phyloP scores from a whole-genome alignment of 1,140 invertebrate species.

The Sycophaga agraensis region DNA sequence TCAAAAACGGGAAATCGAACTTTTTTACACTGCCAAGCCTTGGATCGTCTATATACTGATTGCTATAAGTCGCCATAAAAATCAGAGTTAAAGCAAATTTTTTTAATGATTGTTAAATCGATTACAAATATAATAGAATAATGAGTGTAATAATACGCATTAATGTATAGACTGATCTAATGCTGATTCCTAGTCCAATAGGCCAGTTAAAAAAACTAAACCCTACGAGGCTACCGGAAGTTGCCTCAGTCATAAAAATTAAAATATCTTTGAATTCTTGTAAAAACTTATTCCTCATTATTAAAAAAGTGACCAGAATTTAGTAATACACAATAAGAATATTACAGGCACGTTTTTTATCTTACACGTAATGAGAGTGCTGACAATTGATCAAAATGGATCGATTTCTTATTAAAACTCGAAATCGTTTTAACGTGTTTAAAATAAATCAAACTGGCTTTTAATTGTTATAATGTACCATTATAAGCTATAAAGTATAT shows the following conservation, averaged over 20 bases:
- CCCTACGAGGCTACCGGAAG: slow-evolving; percentile 16
- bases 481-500: neutral
- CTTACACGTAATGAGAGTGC: neutral
- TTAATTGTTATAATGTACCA: slow-evolving; percentile 9
- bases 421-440: neutral
- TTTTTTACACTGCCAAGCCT: slow-evolving; percentile 59
- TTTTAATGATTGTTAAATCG: neutral
- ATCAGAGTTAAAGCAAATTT: slow-evolving; percentile 7
- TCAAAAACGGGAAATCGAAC: slow-evolving; percentile 44
- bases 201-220: slow-evolving; percentile 39
- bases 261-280: slow-evolving; percentile 9
- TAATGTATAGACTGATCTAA: slow-evolving; percentile 43
- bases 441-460: neutral
- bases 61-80: slow-evolving; percentile 4
- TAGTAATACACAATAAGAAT: neutral
- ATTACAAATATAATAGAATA: slow-evolving; percentile 1
- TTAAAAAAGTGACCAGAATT: no score
- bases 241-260: slow-evolving; percentile 18
- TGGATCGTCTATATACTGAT: slow-evolving; percentile 50
- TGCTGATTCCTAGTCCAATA: slow-evolving; percentile 54
- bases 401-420: neutral
- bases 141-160: neutral
- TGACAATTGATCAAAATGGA: neutral
- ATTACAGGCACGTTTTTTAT: slow-evolving; percentile 5
- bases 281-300: no score